Conservation (phyloP, 1,140 invertebrate species). For the Galleria mellonella region DNA sequence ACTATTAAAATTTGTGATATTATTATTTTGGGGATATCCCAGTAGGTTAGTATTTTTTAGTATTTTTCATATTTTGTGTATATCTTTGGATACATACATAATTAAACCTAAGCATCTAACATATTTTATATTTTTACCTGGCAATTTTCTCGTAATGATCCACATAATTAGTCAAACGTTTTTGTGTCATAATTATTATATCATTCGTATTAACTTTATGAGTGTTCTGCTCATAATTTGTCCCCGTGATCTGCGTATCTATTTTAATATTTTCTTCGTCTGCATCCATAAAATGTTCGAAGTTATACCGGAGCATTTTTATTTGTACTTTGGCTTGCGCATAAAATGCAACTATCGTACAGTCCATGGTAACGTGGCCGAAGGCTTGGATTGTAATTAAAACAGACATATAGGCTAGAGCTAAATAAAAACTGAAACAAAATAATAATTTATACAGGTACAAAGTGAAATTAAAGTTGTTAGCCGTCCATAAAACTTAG, state of each 20-base stretch:
- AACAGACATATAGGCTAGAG: slow-evolving; percentile 26
- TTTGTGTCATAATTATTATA: background rate
- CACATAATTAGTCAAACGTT: background rate
- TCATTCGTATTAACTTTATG: too few species aligned
- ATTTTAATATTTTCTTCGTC: background rate
- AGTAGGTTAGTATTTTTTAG: too few species aligned
- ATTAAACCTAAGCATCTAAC: too few species aligned
- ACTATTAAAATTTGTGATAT: too few species aligned
- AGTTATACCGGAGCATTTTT: slow-evolving; percentile 35
- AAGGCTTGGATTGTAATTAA: slow-evolving; percentile 39
- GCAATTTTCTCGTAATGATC: too few species aligned
- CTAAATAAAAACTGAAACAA: slow-evolving; percentile 39
- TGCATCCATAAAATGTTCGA: slow-evolving; percentile 30
- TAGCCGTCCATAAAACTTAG: too few species aligned
- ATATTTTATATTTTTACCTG: too few species aligned
- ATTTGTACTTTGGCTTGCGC: slow-evolving; percentile 40
- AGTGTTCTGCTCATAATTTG: too few species aligned
- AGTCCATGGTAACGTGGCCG: slow-evolving; percentile 51
- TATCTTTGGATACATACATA: too few species aligned
- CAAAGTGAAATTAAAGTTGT: background rate
- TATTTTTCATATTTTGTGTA: too few species aligned
- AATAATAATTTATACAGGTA: too few species aligned
- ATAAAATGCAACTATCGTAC: slow-evolving; percentile 45
- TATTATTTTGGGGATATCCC: too few species aligned
- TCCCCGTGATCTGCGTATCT: background rate